Conservation (phyloP, 2,113 vertebrate genomes). For the Aegotheles bennettii region DNA sequence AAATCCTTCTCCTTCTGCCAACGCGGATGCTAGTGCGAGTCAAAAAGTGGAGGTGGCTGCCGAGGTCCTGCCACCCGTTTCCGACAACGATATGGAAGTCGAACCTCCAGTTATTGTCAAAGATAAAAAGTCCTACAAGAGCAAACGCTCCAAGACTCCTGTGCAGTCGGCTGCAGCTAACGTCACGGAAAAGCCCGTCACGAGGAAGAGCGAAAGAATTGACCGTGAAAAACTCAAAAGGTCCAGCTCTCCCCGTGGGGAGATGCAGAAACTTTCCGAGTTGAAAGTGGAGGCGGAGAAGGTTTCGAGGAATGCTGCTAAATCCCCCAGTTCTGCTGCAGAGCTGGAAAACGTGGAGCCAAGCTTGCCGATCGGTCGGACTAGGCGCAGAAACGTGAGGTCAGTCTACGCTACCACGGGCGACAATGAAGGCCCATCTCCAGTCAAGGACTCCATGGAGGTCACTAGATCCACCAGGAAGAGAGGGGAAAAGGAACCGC, state of each 20-base stretch:
- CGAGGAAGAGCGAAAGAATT: constrained; percentile 93
- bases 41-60: constrained; percentile 69
- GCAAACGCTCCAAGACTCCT: constrained; percentile 83
- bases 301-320: constrained; percentile 81
- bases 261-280: constrained; percentile 77
- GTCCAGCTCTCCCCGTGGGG: constrained; percentile 87
- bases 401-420: constrained; percentile 91
- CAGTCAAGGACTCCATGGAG: constrained; percentile 81
- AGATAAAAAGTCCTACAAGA: constrained; percentile 87
- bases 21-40: neutral
- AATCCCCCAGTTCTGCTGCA: constrained; percentile 80
- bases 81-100: constrained; percentile 76
- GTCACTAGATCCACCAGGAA: constrained; percentile 87
- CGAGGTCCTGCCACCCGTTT: constrained; percentile 72
- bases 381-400: constrained; percentile 90
- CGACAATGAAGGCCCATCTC: constrained; percentile 81
- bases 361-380: constrained; percentile 82
- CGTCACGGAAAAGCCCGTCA: constrained; percentile 83
- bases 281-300: constrained; percentile 75
- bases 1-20: neutral
- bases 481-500: constrained; percentile 84
- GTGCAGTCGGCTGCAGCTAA: constrained; percentile 62
- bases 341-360: constrained; percentile 84
- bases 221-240: constrained; percentile 92
- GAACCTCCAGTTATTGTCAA: constrained; percentile 75